Percentiles rank a stretch among this genome's conserved stretches.
phyloP scores from a whole-genome alignment of 2,888 invertebrate species.

The Charanyca ferruginea region DNA sequence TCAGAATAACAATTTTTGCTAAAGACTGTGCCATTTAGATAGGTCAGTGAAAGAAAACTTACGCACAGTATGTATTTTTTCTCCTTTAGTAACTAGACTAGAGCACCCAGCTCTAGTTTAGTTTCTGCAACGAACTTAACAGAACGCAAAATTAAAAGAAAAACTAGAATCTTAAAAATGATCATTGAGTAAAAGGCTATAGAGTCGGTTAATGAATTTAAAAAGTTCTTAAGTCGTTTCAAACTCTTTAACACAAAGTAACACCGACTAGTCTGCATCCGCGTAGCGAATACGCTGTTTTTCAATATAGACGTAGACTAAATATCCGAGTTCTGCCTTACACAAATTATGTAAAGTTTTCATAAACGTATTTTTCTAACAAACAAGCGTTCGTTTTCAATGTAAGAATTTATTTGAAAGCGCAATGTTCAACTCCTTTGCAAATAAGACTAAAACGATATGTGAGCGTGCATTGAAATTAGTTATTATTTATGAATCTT shows the following conservation, averaged over 20 bases:
- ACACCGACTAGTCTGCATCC: background rate
- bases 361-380: conserved; percentile 2
- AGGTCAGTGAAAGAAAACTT: no score
- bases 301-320: conserved; percentile 1
- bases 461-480: conserved; percentile 52
- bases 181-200: no score
- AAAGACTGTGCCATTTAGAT: no score
- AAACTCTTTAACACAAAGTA: background rate
- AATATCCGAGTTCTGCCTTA: conserved; percentile 3
- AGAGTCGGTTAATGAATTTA: background rate
- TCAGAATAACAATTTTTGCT: no score
- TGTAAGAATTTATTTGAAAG: conserved; percentile 15
- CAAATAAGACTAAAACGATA: conserved; percentile 34
- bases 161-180: no score
- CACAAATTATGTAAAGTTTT: background rate
- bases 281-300: background rate
- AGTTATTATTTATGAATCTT: conserved; percentile 59
- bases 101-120: no score
- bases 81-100: no score
- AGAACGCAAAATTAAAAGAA: no score
- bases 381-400: conserved; percentile 10
- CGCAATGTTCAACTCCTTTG: conserved; percentile 44
- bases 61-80: no score
- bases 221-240: background rate
- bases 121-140: no score